These are phyloP conservation scores for Delphinus delphis DNA, from an alignment of 2,113 vertebrate species.

Conservation along the genomic window DNA sequence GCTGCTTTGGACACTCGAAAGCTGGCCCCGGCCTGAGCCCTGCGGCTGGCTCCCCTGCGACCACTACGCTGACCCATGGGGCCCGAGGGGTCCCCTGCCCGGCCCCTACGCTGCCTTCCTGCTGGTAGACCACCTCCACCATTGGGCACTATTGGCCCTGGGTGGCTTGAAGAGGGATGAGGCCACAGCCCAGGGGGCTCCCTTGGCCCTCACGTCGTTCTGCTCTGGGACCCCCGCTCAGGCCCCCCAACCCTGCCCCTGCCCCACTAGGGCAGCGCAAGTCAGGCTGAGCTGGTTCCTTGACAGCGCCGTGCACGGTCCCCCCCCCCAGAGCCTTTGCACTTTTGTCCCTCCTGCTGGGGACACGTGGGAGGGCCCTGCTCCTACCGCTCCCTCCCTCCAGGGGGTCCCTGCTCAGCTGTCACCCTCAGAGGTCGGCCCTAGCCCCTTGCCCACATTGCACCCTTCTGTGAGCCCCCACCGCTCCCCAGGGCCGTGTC, in stretches of 20 bases:
- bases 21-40: background rate
- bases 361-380: accelerated
- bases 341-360: background rate
- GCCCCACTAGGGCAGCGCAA: no score
- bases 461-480: background rate
- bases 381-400: background rate
- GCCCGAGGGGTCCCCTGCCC: background rate
- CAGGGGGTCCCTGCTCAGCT: background rate
- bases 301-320: accelerated
- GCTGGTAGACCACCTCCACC: no score
- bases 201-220: accelerated
- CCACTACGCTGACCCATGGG: accelerated
- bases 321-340: background rate
- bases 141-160: accelerated
- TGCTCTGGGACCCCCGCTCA: background rate
- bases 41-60: background rate
- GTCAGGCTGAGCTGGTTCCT: no score
- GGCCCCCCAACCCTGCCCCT: background rate
- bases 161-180: background rate
- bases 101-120: no score
- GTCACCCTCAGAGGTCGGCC: background rate
- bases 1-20: background rate
- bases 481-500: background rate
- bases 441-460: background rate
- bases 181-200: background rate